Conservation (phyloP, 2,113 vertebrate genomes). For the Sprattus sprattus region DNA sequence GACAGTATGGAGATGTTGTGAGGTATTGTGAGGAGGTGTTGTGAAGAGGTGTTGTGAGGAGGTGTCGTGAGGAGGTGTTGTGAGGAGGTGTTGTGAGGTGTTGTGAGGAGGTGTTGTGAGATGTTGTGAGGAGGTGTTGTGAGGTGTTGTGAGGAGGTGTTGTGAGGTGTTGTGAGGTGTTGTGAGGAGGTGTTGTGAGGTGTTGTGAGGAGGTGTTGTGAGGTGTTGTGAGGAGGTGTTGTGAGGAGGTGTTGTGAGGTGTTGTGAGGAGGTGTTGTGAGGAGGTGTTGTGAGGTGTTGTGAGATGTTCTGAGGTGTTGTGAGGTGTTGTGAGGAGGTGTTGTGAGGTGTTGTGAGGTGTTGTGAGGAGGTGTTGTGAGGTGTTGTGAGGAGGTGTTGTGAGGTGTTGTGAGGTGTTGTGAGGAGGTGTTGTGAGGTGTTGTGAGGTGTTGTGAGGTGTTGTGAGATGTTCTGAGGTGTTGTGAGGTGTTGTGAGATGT, state of each 20-base stretch:
- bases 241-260: neutral
- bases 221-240: neutral
- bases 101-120: neutral
- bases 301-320: no score
- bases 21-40: neutral
- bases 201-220: neutral
- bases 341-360: neutral
- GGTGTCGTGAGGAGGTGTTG: neutral
- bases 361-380: neutral
- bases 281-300: no score
- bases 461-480: no score
- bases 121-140: no score
- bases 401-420: neutral
- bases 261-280: neutral
- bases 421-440: neutral
- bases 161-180: neutral
- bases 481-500: neutral
- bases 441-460: no score
- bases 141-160: neutral
- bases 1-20: slow-evolving; percentile 22
- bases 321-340: neutral
- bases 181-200: neutral
- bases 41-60: neutral
- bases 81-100: neutral
- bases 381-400: neutral